A percentile compares a stretch with the other conserved stretches of the same genome.
Evolutionary conservation across 1,140 invertebrate genomes (phyloP).

Genomic region (Bemisia tabaci): DNA sequence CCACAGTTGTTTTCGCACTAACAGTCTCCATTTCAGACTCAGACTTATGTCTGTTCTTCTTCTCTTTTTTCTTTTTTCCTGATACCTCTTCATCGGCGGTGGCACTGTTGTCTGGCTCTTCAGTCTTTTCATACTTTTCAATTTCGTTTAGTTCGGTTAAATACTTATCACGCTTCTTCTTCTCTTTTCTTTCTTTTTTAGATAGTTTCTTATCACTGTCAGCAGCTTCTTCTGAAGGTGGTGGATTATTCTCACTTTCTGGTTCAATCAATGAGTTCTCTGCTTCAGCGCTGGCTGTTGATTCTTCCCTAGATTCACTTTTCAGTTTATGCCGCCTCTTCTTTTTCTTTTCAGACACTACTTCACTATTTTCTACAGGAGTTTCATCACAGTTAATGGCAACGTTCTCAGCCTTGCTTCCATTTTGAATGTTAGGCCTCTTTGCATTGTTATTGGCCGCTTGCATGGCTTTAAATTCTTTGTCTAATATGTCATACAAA

Average conservation of each 20-base stretch:
- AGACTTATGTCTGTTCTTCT: background rate
- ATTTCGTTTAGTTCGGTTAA: background rate
- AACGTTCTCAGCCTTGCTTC: background rate
- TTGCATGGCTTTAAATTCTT: background rate
- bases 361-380: background rate
- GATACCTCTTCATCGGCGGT: background rate
- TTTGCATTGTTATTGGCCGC: background rate
- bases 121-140: background rate
- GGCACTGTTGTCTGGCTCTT: background rate
- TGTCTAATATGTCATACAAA: background rate
- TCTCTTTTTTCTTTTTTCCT: background rate
- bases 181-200: background rate
- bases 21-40: background rate
- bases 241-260: background rate
- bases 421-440: background rate
- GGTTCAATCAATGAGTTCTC: background rate
- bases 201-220: background rate
- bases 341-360: background rate
- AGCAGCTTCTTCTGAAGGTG: background rate
- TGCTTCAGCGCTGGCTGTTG: background rate
- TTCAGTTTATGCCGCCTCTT: background rate
- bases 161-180: background rate
- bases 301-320: background rate
- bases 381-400: background rate
- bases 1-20: background rate